A percentile compares a stretch with the other conserved stretches of the same genome.
phyloP scores from a whole-genome alignment of 2,113 vertebrate genomes.

The Phrynosoma platyrhinos region DNA sequence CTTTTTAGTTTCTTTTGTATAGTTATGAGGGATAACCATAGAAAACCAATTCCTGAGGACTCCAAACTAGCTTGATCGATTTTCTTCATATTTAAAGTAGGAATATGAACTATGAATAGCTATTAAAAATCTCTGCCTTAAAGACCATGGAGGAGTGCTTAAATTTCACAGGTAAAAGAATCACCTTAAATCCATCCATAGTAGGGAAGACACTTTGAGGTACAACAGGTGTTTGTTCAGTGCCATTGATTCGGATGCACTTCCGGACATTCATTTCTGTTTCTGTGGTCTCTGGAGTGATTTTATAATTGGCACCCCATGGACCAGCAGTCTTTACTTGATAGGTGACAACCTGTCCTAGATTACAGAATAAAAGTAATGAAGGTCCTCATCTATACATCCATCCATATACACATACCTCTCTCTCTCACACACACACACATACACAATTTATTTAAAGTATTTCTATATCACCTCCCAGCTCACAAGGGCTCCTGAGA shows the following conservation, averaged over 20 bases:
- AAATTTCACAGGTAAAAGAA: accelerated
- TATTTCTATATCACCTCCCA: no score
- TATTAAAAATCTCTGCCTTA: neutral
- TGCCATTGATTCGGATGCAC: conserved; percentile 83
- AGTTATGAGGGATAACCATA: no score
- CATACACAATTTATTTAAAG: no score
- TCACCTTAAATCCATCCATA: conserved; percentile 78
- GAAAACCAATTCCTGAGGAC: no score
- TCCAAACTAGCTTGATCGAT: neutral
- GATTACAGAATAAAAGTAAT: neutral
- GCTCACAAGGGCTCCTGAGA: no score
- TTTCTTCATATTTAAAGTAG: neutral
- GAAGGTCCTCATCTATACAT: neutral
- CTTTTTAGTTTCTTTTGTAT: no score
- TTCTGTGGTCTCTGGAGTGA: conserved; percentile 80
- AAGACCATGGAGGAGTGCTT: neutral
- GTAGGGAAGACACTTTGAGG: conserved; percentile 72
- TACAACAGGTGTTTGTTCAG: conserved; percentile 61
- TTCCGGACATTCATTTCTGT: conserved; percentile 76
- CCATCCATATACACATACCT: no score
- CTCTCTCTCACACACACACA: no score
- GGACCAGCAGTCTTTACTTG: conserved; percentile 72
- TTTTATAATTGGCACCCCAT: conserved; percentile 76
- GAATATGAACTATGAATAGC: neutral
- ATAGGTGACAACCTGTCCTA: conserved; percentile 80